A percentile compares a stretch with the other conserved stretches of the same genome.
Evolutionary conservation across 1,140 invertebrate species (phyloP).

Genomic region (Colletes latitarsis): DNA sequence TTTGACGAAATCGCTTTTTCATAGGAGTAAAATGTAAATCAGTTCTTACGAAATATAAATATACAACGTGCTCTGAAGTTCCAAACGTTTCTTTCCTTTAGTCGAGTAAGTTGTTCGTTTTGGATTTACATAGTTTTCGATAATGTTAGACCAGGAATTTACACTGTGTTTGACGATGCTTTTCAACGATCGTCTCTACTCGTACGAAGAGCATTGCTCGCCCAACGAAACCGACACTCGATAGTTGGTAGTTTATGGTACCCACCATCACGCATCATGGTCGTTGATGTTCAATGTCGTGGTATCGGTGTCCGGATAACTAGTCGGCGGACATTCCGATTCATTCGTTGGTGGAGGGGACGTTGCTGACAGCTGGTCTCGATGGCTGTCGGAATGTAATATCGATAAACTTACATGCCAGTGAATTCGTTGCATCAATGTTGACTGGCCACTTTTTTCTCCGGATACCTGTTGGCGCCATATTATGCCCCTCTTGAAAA

Average conservation of each 20-base stretch:
- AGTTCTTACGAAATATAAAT: too few species aligned
- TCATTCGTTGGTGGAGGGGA: conserved; percentile 71
- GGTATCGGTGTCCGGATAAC: conserved; percentile 59
- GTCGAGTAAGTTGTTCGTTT: too few species aligned
- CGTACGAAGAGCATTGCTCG: background rate
- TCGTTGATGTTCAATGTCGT: conserved; percentile 58
- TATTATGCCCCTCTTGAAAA: background rate
- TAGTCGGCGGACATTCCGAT: conserved; percentile 74
- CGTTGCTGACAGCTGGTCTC: conserved; percentile 58
- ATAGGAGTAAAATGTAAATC: too few species aligned
- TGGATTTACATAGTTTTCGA: background rate
- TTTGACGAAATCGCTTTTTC: too few species aligned
- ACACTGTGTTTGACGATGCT: background rate
- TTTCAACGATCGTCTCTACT: too few species aligned
- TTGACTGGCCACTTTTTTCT: conserved; percentile 6
- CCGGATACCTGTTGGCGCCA: background rate
- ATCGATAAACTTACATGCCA: conserved; percentile 63
- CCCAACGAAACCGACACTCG: conserved; percentile 38
- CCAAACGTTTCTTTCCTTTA: too few species aligned
- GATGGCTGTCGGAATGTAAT: conserved; percentile 63
- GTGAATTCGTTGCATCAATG: conserved; percentile 44
- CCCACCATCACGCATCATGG: conserved; percentile 31
- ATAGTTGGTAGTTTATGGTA: conserved; percentile 40
- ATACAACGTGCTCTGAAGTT: too few species aligned
- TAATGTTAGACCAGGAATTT: background rate